phyloP scores from a whole-genome alignment of 2,113 vertebrate species.

The Caracal caracal region DNA sequence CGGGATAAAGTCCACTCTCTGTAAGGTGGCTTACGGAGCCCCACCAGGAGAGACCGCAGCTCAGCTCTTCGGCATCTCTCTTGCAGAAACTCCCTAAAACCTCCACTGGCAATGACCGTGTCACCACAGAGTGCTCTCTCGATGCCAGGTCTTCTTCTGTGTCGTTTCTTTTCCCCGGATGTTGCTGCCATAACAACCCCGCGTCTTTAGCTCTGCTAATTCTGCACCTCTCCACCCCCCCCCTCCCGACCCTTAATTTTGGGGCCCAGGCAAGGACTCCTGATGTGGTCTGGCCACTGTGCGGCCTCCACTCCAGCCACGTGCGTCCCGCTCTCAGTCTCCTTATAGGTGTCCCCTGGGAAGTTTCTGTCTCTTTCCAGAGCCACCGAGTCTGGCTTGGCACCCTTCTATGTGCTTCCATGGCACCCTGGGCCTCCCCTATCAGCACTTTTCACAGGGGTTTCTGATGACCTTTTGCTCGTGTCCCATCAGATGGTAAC shows the following conservation, averaged over 20 bases:
- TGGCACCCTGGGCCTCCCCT: background rate
- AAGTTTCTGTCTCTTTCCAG: background rate
- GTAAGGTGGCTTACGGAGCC: background rate
- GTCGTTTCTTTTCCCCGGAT: background rate
- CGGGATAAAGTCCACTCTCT: background rate
- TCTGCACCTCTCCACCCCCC: rapidly evolving
- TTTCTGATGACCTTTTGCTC: background rate
- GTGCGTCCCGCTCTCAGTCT: rapidly evolving
- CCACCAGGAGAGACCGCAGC: background rate
- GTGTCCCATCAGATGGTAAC: background rate
- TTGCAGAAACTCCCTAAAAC: background rate
- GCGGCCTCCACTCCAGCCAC: background rate
- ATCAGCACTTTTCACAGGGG: background rate
- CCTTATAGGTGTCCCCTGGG: background rate
- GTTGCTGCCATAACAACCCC: background rate
- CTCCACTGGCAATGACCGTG: background rate
- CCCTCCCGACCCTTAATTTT: background rate
- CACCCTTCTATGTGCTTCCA: background rate
- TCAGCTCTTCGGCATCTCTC: background rate
- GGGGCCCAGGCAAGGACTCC: background rate
- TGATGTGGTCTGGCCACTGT: rapidly evolving
- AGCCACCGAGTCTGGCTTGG: background rate
- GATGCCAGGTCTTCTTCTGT: background rate
- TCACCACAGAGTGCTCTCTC: background rate
- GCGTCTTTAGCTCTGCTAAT: background rate